Conservation (phyloP, 1,140 invertebrate species). For the Drosophila paulistorum region DNA sequence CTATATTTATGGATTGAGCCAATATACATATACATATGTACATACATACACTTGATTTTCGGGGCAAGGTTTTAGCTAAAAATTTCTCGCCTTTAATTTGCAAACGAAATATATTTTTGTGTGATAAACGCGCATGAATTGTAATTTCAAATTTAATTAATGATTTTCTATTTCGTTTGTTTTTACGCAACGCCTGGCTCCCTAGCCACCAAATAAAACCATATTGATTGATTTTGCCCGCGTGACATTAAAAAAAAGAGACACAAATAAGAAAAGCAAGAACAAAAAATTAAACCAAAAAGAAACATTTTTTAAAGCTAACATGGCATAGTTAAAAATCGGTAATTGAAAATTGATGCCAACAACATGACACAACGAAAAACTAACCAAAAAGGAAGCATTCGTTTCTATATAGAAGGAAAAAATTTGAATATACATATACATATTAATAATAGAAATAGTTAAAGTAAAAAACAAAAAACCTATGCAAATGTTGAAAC, state of each 20-base stretch:
- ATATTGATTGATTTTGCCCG: slow-evolving; percentile 66
- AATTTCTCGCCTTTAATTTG: not conserved
- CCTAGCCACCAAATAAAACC: not conserved
- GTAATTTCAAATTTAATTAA: slow-evolving; percentile 76
- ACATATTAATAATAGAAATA: slow-evolving; percentile 22
- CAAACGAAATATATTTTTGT: slow-evolving; percentile 17
- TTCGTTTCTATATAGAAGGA: slow-evolving; percentile 13
- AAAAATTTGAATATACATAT: not conserved
- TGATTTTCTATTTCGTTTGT: slow-evolving; percentile 45
- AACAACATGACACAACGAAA: slow-evolving; percentile 39
- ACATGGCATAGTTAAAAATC: slow-evolving; percentile 51
- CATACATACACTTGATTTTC: not conserved
- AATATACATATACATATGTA: not conserved
- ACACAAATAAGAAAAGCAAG: slow-evolving; percentile 7
- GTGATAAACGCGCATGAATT: slow-evolving; percentile 55
- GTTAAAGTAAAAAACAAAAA: not conserved
- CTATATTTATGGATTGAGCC: not conserved
- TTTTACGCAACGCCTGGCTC: slow-evolving; percentile 10
- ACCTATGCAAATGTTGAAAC: slow-evolving; percentile 1
- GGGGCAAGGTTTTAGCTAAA: not conserved
- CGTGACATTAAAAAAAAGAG: slow-evolving; percentile 66
- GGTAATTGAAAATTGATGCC: slow-evolving; percentile 76
- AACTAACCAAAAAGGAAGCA: slow-evolving; percentile 54
- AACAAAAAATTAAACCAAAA: slow-evolving; percentile 26
- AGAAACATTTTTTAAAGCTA: slow-evolving; percentile 54